Conservation (phyloP, 1,140 invertebrate species). For the Elysia chlorotica region DNA sequence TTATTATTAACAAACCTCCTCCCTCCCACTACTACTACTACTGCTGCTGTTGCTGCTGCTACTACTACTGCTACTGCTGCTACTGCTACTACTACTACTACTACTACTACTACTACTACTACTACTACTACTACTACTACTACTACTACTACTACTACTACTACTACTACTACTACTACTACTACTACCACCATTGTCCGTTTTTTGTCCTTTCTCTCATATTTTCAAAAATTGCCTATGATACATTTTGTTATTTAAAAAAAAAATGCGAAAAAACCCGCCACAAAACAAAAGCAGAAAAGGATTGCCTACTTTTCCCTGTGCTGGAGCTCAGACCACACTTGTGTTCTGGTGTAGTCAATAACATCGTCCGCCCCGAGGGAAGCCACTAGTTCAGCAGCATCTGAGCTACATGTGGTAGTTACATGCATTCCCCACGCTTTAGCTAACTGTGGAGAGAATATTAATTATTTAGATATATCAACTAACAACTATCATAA, state of each 20-base stretch:
- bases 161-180: background rate
- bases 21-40: background rate
- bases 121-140: background rate
- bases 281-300: background rate
- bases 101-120: background rate
- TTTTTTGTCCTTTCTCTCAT: background rate
- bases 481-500: too few relatives aligned
- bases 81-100: background rate
- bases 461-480: too few relatives aligned
- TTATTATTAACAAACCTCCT: background rate
- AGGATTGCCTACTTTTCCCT: background rate
- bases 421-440: conserved; percentile 75
- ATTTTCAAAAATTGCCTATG: background rate
- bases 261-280: background rate
- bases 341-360: conserved; percentile 76
- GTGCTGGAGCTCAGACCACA: conserved; percentile 66
- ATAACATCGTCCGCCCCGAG: conserved; percentile 79
- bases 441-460: conserved; percentile 69
- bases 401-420: conserved; percentile 78
- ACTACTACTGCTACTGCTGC: background rate
- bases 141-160: background rate
- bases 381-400: conserved; percentile 70
- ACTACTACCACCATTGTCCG: background rate
- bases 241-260: background rate
- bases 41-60: background rate